These are phyloP conservation scores for Dysidea cf. avara DNA, from an alignment of 37 sponge, comb jelly and placozoan genomes.

Conservation along the genomic window DNA sequence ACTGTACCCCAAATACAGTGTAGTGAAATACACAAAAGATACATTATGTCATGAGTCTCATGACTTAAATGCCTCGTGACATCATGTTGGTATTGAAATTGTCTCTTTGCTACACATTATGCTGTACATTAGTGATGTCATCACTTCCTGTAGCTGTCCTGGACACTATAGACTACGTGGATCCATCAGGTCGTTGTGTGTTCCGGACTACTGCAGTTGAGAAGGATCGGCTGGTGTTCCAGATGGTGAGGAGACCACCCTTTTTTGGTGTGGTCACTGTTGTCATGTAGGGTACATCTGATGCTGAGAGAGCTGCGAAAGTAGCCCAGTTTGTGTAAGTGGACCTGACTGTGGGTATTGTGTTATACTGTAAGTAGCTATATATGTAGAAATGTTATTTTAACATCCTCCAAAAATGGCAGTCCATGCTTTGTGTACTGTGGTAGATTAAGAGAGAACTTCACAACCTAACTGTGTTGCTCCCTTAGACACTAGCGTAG, in stretches of 20 bases:
- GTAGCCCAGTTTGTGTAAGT: slow-evolving; percentile 74
- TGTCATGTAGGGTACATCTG: slow-evolving; percentile 68
- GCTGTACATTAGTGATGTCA: background rate
- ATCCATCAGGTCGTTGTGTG: slow-evolving; percentile 67
- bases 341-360: no score
- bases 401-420: background rate
- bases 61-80: no score
- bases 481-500: no score
- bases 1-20: no score
- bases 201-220: slow-evolving; percentile 88
- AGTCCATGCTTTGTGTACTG: background rate
- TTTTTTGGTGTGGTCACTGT: background rate
- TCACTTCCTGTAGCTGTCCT: slow-evolving; percentile 58
- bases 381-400: no score
- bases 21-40: no score
- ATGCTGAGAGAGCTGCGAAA: slow-evolving; percentile 70
- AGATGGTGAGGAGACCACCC: slow-evolving; percentile 68
- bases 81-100: no score
- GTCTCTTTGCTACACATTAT: no score
- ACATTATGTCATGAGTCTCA: no score
- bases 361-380: no score
- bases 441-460: no score
- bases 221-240: slow-evolving; percentile 79
- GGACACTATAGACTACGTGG: slow-evolving; percentile 84
- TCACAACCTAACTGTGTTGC: no score